Base-by-base conservation (phyloP, 2,888 invertebrate genomes). In the Xylota segnis region DNA sequence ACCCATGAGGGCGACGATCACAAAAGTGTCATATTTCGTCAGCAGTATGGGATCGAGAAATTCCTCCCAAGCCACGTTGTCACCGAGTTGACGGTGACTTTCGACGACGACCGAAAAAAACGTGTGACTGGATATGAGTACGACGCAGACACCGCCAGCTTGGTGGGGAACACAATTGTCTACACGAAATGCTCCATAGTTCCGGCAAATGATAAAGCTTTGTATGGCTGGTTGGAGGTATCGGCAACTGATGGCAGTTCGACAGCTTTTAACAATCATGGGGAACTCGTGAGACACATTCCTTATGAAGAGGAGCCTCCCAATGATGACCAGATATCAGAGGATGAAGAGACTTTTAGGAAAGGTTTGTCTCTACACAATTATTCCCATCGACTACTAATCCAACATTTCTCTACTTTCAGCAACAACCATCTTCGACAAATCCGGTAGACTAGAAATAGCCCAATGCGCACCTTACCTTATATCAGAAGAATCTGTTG, bases 361-460 rank as follows among this genome's bases (percentile, higher is more conserved):
- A 54, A 40, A 40, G 74, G 74, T 74, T 18, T n/a, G 72, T 27
- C 14, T n/a, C 12, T 4, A 6, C 23, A 34, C 5, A 14, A 14
- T n/a, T n/a, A n/a, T n/a, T n/a, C n/a, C 5, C 16, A 10, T n/a
- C 14, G 10, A 10, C 0, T 2, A 16, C 10, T 16, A 23, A 23
- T 23, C 23, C 1, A 23, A 14, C 6, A 7, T 4, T 7, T 45
- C 16, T 29, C 50, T 50, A 12, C 14, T 65, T 65, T 14, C 23
- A 76, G 75, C 43, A 14, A 70, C 63, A 54, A 78, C 59, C 1
- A 61, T 71, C 9, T 71, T 40, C 56, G 72, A 66, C 29, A 65
- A 50, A 43, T 14, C 56, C 40, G 66, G 72, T 23, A 14, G 3
- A 5, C 40, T 72, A 0, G 59, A 72, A 12, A 63, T 79, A 12